Base-by-base conservation (phyloP, 2,888 invertebrate species). In the Drosophila siamana region DNA sequence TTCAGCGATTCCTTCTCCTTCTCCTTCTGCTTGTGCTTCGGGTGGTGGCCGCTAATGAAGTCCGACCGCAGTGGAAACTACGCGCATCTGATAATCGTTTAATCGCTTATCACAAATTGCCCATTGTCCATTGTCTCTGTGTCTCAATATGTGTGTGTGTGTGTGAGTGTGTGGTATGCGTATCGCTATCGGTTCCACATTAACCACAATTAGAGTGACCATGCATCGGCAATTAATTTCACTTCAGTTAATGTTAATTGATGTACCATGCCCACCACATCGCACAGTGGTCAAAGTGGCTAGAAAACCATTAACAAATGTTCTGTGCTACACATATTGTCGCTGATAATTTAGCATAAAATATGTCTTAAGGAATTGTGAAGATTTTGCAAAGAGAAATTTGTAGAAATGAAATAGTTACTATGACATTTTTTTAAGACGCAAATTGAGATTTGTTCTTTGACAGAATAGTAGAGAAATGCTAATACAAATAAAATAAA, bases 211-310 rank as follows among this genome's bases (percentile, higher is more conserved):
- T 82, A 85, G 85, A 73, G 68, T 70, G 68, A 71, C 76, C 71
- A 76, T 78, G 68, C 66, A 48, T 15, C 47, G 77, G 69, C 80
- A 85, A 82, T 82, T 82, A 81, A 81, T 84, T 82, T 79, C 69
- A 79, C 79, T 84, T 74, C 85, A 72, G 69, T 82, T 81, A 78
- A 83, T 83, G 78, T 74, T 74, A 79, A 77, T 77, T 79, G 79
- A 74, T 52, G 61, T 62, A 44, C 44, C 61, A 30, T 41, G 57
- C 60, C 38, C 44, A 46, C 28, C 36, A 66, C 26, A 36, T 13
- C 36, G 62, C 71, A 75, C 75, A 71, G 67, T 75, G 71, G 26
- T 26, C 26, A 4, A 7, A 7, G 4, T 6, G 6, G 5, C 26
- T 7, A 6, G 6, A 26, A 26, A 26, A 4, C 19, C n/a, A n/a